Evolutionary conservation across 2,797 vertebrate genomes (phyloP).

Genomic region (Sus cebifrons): DNA sequence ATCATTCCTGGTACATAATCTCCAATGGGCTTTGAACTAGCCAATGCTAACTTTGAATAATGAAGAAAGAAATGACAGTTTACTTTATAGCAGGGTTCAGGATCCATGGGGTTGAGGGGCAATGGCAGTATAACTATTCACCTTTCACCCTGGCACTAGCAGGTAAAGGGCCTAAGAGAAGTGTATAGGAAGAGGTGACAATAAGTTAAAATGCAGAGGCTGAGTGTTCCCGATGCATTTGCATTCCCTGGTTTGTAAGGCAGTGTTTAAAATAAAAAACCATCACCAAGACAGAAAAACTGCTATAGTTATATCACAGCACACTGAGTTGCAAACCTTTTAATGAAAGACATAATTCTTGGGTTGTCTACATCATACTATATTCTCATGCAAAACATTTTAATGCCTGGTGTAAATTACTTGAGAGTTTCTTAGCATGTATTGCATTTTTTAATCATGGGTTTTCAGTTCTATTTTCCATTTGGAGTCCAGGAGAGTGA

Average conservation of each 20-base stretch:
- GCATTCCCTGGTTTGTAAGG: conserved; percentile 88
- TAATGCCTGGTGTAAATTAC: conserved; percentile 91
- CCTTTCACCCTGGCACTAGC: conserved; percentile 89
- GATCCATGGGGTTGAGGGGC: conserved; percentile 87
- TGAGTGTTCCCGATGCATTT: conserved; percentile 84
- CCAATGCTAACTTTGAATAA: conserved; percentile 83
- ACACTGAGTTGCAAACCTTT: conserved; percentile 90
- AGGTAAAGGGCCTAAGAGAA: conserved; percentile 88
- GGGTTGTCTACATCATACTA: conserved; percentile 89
- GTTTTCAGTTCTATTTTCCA: conserved; percentile 82
- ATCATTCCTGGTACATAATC: conserved; percentile 87
- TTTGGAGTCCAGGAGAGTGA: conserved; percentile 61
- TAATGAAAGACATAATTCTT: conserved; percentile 93
- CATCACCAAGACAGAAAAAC: conserved; percentile 90
- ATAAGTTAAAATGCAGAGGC: conserved; percentile 89
- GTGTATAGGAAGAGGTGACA: conserved; percentile 89
- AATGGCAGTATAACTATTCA: conserved; percentile 86
- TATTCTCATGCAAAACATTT: conserved; percentile 92
- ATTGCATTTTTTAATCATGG: conserved; percentile 91
- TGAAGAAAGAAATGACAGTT: conserved; percentile 87
- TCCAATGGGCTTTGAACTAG: conserved; percentile 88
- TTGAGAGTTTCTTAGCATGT: conserved; percentile 89
- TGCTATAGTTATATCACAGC: conserved; percentile 89
- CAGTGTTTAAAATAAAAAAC: conserved; percentile 90
- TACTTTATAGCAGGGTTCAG: conserved; percentile 88